These are phyloP conservation scores for Pachyramphus minor DNA, from an alignment of 2,113 vertebrate genomes.

Conservation along the genomic window DNA sequence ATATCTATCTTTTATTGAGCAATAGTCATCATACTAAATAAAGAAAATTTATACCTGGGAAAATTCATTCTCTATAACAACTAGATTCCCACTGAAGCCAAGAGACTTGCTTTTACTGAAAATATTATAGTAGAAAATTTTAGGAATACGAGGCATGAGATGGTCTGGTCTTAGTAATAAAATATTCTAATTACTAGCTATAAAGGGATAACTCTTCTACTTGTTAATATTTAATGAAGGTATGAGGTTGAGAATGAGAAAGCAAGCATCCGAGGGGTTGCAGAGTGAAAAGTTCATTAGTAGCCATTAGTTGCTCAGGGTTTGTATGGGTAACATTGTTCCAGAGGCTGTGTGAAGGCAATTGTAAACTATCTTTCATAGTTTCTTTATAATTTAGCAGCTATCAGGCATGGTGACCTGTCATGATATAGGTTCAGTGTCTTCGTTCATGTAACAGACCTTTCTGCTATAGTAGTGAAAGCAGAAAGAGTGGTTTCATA, in stretches of 20 bases:
- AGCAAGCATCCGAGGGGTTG: background rate
- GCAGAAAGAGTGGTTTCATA: background rate
- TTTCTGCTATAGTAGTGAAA: background rate
- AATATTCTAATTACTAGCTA: background rate
- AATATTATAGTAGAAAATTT: background rate
- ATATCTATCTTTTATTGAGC: background rate
- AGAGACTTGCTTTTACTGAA: background rate
- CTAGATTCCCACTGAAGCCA: background rate
- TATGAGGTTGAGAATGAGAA: background rate
- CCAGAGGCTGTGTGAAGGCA: background rate
- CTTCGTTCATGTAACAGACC: background rate
- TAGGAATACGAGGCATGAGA: background rate
- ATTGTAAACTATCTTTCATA: background rate
- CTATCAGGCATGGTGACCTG: background rate
- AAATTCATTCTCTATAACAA: background rate
- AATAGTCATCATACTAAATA: background rate
- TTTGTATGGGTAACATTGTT: background rate
- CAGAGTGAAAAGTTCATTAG: background rate
- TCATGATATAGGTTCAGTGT: background rate
- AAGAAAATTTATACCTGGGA: background rate
- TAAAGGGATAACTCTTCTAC: background rate
- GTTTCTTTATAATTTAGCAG: background rate
- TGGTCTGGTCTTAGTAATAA: background rate
- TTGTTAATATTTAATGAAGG: conserved; percentile 13
- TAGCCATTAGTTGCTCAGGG: background rate